Conservation (phyloP, 2,888 invertebrate genomes). For the Opisthograptis luteolata region DNA sequence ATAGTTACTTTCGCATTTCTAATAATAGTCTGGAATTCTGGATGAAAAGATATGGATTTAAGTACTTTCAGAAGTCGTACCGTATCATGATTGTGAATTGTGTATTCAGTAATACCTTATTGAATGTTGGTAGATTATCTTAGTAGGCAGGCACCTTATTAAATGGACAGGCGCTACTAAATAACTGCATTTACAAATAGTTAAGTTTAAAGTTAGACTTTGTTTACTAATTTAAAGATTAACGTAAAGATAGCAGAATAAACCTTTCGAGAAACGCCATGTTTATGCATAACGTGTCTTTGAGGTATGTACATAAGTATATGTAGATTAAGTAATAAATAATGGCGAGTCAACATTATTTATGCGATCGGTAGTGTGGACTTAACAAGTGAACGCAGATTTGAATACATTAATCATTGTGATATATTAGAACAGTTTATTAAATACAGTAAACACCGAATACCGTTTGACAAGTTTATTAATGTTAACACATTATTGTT, state of each 20-base stretch:
- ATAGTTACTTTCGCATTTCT: no score
- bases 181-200: slow-evolving; percentile 3
- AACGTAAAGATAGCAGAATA: slow-evolving; percentile 31
- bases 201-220: not conserved
- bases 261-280: slow-evolving; percentile 41
- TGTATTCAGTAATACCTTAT: no score
- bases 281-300: slow-evolving; percentile 51
- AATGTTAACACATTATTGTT: slow-evolving; percentile 41
- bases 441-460: slow-evolving; percentile 32
- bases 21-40: no score
- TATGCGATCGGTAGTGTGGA: slow-evolving; percentile 42
- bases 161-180: slow-evolving; percentile 2
- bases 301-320: no score
- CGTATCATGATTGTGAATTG: no score
- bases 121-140: no score
- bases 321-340: slow-evolving; percentile 47
- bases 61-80: no score
- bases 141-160: no score
- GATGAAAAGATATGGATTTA: no score
- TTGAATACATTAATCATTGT: slow-evolving; percentile 4
- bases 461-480: slow-evolving; percentile 45
- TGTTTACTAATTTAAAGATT: slow-evolving; percentile 27
- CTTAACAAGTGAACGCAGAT: slow-evolving; percentile 8
- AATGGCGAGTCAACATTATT: slow-evolving; percentile 44
- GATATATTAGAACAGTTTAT: slow-evolving; percentile 20